Evolutionary conservation across 30 jellyfish, hydroid and myxozoan genomes (phyloP), one percentile per base, ranked within the genome.

Genomic region (Chironex yamaguchii): DNA sequence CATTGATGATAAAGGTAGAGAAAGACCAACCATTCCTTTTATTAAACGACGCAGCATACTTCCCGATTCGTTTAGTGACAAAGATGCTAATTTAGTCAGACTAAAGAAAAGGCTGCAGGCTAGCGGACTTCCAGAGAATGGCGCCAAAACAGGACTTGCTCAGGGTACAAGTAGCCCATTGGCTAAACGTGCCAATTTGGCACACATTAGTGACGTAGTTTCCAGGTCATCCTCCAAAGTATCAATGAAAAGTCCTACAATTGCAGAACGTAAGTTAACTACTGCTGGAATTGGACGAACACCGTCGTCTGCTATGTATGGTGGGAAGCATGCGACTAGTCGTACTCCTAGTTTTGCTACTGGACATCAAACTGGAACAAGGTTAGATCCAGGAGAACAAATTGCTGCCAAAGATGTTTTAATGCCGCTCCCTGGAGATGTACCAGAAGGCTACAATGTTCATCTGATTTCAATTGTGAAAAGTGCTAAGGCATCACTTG

Each of bases 1-100:
- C 48, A 86, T 92, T 17, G 80, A 74, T 24, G 96, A 84, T 6
- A 36, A 76, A 2, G 33, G 78, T 0, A 52, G 42, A 3, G 67
- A 76, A 42, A 42, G 58, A 9, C 91, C 84, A 0, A 33, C 85
- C 26, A 78, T 62, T 81, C 98, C 98, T 2, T 80, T 68, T 78
- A 92, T 92, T n/a, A 66, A 88, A 52, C 88, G 98, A 1, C 91
- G 92, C 48, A 92, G 98, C 35, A 79, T 92, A 49, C 71, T 92
- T 12, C 91, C 96, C 28, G 98, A 58, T 3, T 52, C 87, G 30
- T 54, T 53, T 17, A 22, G 36, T 21, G 79, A 27, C 25, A 35
- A 70, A 67, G 28, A 67, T 67, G 11, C 13, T 11, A 62, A 22
- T 13, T 27, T n/a, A 12, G 22, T n/a, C 22, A 0, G 22, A 17